Evolutionary conservation across 2,888 invertebrate genomes (phyloP), one percentile per base, ranked within the genome.

Genomic region (Mythimna vitellina): DNA sequence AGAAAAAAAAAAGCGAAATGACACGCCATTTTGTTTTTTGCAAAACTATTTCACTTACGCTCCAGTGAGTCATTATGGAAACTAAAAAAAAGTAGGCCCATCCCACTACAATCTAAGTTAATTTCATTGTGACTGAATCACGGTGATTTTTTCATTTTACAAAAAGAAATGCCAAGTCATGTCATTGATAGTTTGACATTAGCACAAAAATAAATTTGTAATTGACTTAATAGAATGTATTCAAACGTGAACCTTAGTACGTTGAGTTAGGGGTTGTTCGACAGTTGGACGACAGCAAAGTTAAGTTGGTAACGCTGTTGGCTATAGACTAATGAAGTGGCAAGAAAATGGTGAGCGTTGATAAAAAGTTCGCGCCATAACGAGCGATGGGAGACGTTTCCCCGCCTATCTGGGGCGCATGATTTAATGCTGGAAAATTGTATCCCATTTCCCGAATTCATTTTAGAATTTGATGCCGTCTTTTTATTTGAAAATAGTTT

Each of bases 241-340:
- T 8, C 20, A 0, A 83, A 72, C 9, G 0, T 72, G 58, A 35
- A 63, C 77, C 71, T 53, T 77, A 72, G 1, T 1, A 0, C 49
- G 0, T 60, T 20, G 3, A 3, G 0, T 32, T 70, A 72, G 25
- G 66, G 53, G n/a, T 8, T 9, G 25, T 29, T 56, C 20, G 49
- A 12, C 14, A 54, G 62, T 78, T 63, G 1, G 9, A 8, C 0
- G 35, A 46, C 29, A 12, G 60, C 10, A 66, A 67, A 57, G 9
- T 42, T 3, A 69, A 54, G 46, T 76, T 73, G 70, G 71, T 73
- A 69, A 58, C 22, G 14, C 70, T 70, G 81, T 81, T 71, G 67
- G 60, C 75, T 57, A 84, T 82, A 73, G 73, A 80, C 73, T 85
- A 85, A 85, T 85, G 85, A 83, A 85, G 83, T 80, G 79, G 75